Base-by-base conservation (phyloP, 2,797 vertebrate genomes). In the Liparis tanakae region DNA sequence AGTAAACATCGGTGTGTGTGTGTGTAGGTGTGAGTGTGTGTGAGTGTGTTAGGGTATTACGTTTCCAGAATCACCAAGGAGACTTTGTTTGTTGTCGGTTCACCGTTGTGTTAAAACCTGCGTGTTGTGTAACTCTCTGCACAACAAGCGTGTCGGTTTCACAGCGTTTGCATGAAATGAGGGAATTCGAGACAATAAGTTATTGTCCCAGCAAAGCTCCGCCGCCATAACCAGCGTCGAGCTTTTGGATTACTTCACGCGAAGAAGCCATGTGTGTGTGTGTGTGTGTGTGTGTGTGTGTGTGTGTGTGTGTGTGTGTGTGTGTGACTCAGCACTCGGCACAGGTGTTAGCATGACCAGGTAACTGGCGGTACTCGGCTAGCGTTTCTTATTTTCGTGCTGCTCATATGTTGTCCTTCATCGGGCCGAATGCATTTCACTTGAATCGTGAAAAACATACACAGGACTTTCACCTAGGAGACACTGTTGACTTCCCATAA, bases 1-100 rank as follows among this genome's bases (percentile, higher is more conserved):
- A n/a, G 57, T 30, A 43, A 25, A 33, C 37, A 10, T 39, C 30
- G 30, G n/a, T 37, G 22, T 67, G 22, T 74, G 62, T 59, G 71
- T 56, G 50, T 44, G 20, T 10, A n/a, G 48, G 20, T 53, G 37
- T 62, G 61, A 67, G 55, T 70, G 13, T 46, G 44, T 46, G 44
- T 46, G 44, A 18, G 44, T 46, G 44, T 18, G 44, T 18, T 6
- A 18, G 44, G 17, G 44, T 46, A 17, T 18, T 41, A 41, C 12
- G 7, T 46, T 15, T 18, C 15, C 8, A 46, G 34, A n/a, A 58
- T 58, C 33, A 36, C 55, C 55, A 37, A 18, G 17, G 33, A 33
- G n/a, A n/a, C 36, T 18, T 30, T 44, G 58, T 18, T 30, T 44
- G 58, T 41, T 44, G 41, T 33, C 33, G 25, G 41, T 62, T 43